Percentiles rank a stretch among this genome's conserved stretches.
Evolutionary conservation across 2,113 vertebrate genomes (phyloP).

Genomic region (Hemibagrus wyckioides): DNA sequence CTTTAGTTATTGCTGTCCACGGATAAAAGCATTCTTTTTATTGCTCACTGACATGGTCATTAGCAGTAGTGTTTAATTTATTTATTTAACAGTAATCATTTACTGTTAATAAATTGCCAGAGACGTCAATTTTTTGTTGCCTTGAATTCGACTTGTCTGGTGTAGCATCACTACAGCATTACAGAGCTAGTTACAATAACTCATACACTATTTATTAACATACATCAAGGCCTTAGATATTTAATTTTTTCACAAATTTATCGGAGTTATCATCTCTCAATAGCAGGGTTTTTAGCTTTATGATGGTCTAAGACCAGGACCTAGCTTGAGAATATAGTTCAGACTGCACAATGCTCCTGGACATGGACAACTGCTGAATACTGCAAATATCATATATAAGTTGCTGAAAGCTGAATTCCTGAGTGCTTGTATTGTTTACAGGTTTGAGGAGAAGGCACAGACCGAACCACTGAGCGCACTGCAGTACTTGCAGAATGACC

Average conservation of each 20-base stretch:
- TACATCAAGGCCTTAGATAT: not conserved
- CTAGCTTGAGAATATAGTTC: not conserved
- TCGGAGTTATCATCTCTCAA: not conserved
- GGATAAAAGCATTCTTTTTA: not conserved
- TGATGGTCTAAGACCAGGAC: not conserved
- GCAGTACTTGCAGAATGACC: constrained; percentile 96
- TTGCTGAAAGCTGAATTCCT: not conserved
- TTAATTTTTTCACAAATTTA: not conserved
- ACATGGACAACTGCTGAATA: not conserved
- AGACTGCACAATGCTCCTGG: not conserved
- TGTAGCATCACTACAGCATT: not conserved
- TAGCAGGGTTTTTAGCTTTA: not conserved
- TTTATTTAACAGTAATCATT: not conserved
- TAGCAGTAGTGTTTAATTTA: not conserved
- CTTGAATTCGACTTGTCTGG: no score
- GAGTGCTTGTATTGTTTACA: constrained; percentile 56
- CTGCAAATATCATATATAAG: not conserved
- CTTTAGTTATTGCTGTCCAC: constrained; percentile 19
- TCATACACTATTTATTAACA: not conserved
- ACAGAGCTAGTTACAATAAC: not conserved
- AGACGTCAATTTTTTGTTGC: no score
- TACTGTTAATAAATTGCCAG: not conserved
- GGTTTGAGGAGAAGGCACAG: constrained; percentile 97
- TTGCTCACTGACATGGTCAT: not conserved
- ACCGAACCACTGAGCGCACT: constrained; percentile 92